These are phyloP conservation scores for Puntigrus tetrazona DNA, from an alignment of 2,113 vertebrate species.

Conservation along the genomic window DNA sequence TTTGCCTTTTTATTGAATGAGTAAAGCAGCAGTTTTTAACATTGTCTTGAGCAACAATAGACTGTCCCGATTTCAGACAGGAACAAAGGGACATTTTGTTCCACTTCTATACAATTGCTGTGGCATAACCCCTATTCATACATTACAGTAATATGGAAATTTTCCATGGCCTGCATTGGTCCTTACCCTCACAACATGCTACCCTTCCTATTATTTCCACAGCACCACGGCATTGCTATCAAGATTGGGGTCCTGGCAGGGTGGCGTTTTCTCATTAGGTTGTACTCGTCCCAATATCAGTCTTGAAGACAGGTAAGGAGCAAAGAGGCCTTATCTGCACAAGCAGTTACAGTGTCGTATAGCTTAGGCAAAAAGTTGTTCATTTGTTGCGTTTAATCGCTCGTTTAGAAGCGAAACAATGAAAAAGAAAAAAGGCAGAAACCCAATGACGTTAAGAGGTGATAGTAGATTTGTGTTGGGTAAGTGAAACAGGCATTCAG, in stretches of 20 bases:
- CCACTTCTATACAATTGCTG: not conserved
- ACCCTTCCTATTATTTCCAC: not conserved
- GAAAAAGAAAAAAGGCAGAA: conserved; percentile 1
- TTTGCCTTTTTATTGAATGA: not conserved
- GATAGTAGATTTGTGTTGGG: not conserved
- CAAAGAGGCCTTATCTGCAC: conserved; percentile 37
- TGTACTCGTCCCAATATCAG: conserved; percentile 5
- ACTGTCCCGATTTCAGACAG: not conserved
- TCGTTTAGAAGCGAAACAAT: not conserved
- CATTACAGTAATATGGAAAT: not conserved
- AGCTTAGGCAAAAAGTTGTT: not conserved
- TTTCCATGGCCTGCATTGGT: not conserved
- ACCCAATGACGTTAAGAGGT: conserved; percentile 1
- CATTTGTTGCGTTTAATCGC: not conserved
- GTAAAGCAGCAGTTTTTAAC: not conserved
- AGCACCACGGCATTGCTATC: not conserved
- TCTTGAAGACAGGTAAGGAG: conserved; percentile 14
- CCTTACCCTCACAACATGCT: not conserved
- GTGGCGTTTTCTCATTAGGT: conserved; percentile 22
- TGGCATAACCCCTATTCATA: not conserved
- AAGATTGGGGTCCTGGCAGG: conserved; percentile 1
- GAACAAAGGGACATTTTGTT: not conserved
- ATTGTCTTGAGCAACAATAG: not conserved
- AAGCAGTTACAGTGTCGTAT: not conserved
- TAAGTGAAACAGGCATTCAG: not conserved